Conservation (phyloP, 2,888 invertebrate species). For the Tetragnatha montana region DNA sequence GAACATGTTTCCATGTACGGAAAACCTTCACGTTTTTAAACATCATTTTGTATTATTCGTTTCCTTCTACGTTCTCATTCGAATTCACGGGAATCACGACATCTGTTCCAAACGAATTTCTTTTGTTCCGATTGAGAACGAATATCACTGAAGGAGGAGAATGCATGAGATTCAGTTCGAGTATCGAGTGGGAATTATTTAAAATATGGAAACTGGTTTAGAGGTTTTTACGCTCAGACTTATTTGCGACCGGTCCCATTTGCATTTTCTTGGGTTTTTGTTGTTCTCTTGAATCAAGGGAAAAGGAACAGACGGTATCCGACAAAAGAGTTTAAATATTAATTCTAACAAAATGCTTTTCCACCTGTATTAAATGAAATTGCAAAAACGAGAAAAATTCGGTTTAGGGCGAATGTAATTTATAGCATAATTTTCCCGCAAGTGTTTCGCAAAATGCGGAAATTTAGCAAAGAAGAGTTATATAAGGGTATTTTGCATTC, state of each 20-base stretch:
- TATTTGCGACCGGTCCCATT: background rate
- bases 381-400: no score
- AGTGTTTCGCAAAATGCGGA: no score
- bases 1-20: background rate
- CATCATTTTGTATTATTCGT: background rate
- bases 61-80: background rate
- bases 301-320: background rate
- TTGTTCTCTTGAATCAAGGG: background rate
- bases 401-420: no score
- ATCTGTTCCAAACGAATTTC: background rate
- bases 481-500: no score
- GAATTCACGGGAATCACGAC: background rate
- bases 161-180: background rate
- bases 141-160: background rate
- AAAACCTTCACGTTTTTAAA: background rate
- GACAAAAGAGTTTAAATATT: background rate
- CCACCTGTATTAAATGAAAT: no score
- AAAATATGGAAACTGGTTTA: background rate
- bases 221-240: background rate
- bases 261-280: background rate
- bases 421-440: no score
- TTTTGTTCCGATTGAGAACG: background rate
- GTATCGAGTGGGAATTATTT: background rate
- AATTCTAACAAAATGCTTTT: background rate
- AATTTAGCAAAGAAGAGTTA: no score